These are phyloP conservation scores for Malthinus seriepunctatus DNA, from an alignment of 2,888 invertebrate species.

Conservation along the genomic window DNA sequence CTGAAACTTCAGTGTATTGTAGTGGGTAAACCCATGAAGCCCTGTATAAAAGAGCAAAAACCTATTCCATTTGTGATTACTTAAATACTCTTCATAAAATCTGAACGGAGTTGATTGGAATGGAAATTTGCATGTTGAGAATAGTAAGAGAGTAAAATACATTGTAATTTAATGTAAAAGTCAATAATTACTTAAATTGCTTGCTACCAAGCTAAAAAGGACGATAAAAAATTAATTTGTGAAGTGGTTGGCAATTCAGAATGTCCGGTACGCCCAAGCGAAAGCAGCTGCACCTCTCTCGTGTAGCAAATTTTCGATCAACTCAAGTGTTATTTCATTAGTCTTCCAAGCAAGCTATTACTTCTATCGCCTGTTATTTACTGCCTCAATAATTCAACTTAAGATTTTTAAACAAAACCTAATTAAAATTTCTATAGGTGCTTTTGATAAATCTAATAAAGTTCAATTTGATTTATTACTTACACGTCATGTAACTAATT, in stretches of 20 bases:
- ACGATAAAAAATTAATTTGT: constrained; percentile 22
- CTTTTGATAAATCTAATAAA: neutral
- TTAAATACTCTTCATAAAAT: too few species aligned
- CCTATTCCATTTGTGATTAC: too few species aligned
- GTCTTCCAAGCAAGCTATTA: constrained; percentile 22
- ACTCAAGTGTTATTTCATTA: constrained; percentile 27
- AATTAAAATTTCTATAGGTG: neutral
- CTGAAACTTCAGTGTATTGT: too few species aligned
- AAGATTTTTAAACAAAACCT: constrained; percentile 5
- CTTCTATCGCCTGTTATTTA: constrained; percentile 25
- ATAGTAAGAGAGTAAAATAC: neutral
- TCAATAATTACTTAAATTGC: constrained; percentile 13
- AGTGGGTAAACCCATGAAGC: too few species aligned
- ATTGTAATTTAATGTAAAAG: constrained; percentile 5
- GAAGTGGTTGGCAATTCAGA: constrained; percentile 18
- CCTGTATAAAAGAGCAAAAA: too few species aligned
- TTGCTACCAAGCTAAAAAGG: constrained; percentile 10
- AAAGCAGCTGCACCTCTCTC: constrained; percentile 12
- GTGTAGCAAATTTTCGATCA: constrained; percentile 21
- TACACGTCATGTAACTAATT: neutral
- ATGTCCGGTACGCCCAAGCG: constrained; percentile 21
- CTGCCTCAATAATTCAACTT: constrained; percentile 9
- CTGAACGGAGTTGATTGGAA: too few species aligned
- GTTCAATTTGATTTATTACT: too few species aligned
- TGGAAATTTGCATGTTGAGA: too few species aligned